Base-by-base conservation (phyloP, 1,140 invertebrate species). In the Acyrthosiphon pisum region DNA sequence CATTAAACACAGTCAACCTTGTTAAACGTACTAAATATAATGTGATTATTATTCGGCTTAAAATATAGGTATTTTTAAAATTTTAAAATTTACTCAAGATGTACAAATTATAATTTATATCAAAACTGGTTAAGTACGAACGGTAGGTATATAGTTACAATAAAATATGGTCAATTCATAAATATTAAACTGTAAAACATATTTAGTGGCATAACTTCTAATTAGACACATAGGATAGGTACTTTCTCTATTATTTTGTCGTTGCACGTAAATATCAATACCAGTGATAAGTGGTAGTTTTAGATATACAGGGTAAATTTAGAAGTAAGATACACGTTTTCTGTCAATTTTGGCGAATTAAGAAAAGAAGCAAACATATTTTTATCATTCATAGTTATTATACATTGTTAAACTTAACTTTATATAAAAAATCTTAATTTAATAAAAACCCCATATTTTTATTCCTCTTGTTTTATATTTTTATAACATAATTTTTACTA, bases 181-280 rank as follows among this genome's bases (percentile, higher is more conserved):
- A 76, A 76, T n/a, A 76, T n/a, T n/a, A n/a, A n/a, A n/a, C n/a
- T 76, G 11, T 35, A 76, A 76, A 76, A n/a, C 60, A 84, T 84
- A 84, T 84, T 84, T 84, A 11, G 22, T 30, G 37, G 41, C 83
- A 84, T 84, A 84, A 41, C 83, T 84, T 20, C 30, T 41, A 84
- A 84, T 84, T 84, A 41, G 23, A 84, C 83, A 84, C 37, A 84
- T 68, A 14, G 14, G 60, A 76, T 6, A n/a, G n/a, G n/a, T n/a
- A 83, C 35, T 35, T 84, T 84, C 22, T 84, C 8, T 41, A 41
- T 84, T 41, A 41, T 84, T 22, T 26, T 84, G 8, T 11, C 1
- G 23, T 84, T 84, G 35, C 83, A 84, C 83, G 83, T 84, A 84
- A 84, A 84, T 84, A 41, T 30, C 83, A 84, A 84, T 44, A 84